Evolutionary conservation across 2,888 invertebrate genomes (phyloP), one percentile per base, ranked within the genome.

Genomic region (Morpho helenor): DNA sequence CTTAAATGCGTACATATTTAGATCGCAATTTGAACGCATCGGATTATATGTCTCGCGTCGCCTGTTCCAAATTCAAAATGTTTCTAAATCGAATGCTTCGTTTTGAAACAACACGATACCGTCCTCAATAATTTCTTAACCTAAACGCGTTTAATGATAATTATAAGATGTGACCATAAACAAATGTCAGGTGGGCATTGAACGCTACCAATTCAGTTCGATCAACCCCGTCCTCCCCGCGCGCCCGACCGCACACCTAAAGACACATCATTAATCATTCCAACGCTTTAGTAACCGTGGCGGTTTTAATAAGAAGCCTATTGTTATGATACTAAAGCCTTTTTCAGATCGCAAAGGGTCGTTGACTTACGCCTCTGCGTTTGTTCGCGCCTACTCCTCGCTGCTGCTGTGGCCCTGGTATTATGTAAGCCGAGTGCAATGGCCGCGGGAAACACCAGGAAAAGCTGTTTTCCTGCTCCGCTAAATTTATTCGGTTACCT

Each of bases 381-480:
- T 56, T 54, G 51, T 52, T 60, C 47, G 66, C 64, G 65, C 67
- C 61, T 55, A 81, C 87, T 82, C 83, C 85, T 80, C 72, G 75
- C 74, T 80, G 82, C 84, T 78, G 82, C 84, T 87, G 84, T 77
- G 74, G 79, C 84, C 87, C 87, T 82, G 79, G 86, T 88, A 74
- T 88, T 90, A 87, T 80, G 79, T 88, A 89, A 87, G 82, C 70
- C 73, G 87, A 76, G 88, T 85, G 87, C 88, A 88, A 88, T 88
- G 88, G 86, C 88, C 89, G 85, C 80, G 76, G 75, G 76, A 78
- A 81, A 82, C 74, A 77, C 74, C 71, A 73, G 77, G 76, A 76
- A 76, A 77, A 79, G 71, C 76, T 72, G 76, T 76, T 75, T 75
- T 72, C 79, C 74, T 73, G 60, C 68, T 71, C 46, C 67, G 73